Evolutionary conservation across 2,888 invertebrate genomes (phyloP).

Genomic region (Ennomos quercinarius): DNA sequence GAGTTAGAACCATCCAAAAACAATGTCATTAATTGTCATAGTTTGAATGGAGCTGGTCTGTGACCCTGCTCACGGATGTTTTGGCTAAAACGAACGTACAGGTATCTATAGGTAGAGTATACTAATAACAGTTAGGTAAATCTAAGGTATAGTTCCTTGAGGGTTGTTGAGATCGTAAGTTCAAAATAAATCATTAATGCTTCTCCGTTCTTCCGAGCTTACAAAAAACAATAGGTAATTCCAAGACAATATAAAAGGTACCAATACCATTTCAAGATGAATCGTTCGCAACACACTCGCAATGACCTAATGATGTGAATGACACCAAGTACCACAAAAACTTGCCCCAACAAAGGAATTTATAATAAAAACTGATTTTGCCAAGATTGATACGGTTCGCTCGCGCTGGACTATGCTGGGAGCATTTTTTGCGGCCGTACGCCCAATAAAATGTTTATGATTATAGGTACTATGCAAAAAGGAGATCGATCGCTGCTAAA

Average conservation of each 20-base stretch:
- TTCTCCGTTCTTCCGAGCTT: too few species aligned
- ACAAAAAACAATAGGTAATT: too few species aligned
- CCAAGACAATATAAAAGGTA: too few species aligned
- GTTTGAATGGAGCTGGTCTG: constrained; percentile 50
- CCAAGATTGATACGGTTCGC: constrained; percentile 65
- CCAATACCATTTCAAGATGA: constrained; percentile 12
- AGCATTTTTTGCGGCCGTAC: constrained; percentile 24
- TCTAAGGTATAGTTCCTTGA: too few species aligned
- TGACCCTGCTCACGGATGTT: constrained; percentile 36
- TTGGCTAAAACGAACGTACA: not conserved
- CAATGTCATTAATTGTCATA: constrained; percentile 51
- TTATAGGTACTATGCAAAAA: not conserved
- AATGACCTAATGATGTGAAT: constrained; percentile 64
- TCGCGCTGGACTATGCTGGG: constrained; percentile 38
- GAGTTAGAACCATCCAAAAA: constrained; percentile 56
- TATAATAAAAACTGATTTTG: constrained; percentile 64
- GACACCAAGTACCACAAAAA: constrained; percentile 69
- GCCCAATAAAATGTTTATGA: constrained; percentile 10
- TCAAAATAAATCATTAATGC: too few species aligned
- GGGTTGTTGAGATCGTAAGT: too few species aligned
- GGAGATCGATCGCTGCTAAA: constrained; percentile 2
- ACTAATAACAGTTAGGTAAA: not conserved
- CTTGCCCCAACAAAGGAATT: constrained; percentile 57
- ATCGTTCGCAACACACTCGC: constrained; percentile 37
- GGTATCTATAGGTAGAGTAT: not conserved